phyloP scores from a whole-genome alignment of 2,113 vertebrate genomes.

The Opisthocomus hoazin region DNA sequence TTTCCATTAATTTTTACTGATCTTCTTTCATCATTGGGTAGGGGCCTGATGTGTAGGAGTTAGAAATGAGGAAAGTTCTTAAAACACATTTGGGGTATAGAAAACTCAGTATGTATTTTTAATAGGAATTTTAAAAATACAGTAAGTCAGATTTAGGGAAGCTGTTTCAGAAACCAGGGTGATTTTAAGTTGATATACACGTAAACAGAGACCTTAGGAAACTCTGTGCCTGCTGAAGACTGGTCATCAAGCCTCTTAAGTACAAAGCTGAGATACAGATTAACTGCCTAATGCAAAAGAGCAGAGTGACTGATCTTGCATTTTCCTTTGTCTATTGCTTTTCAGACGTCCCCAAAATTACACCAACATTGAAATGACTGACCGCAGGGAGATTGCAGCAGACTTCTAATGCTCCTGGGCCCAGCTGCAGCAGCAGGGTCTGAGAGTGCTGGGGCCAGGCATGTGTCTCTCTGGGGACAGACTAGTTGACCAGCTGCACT shows the following conservation, averaged over 20 bases:
- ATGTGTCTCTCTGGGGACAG: not conserved
- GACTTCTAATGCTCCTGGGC: not conserved
- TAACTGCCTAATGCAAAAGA: not conserved
- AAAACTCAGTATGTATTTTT: not conserved
- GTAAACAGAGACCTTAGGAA: not conserved
- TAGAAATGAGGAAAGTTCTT: not conserved
- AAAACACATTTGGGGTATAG: not conserved
- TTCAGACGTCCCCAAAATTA: constrained; percentile 18
- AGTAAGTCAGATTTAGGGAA: not conserved
- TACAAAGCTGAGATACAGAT: not conserved
- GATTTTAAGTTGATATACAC: not conserved
- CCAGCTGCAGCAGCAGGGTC: not conserved
- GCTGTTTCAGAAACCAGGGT: not conserved
- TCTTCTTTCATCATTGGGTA: not conserved
- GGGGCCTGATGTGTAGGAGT: not conserved
- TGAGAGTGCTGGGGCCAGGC: not conserved
- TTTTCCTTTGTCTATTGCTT: not conserved
- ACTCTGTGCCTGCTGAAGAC: not conserved
- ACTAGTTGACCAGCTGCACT: not conserved
- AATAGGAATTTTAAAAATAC: not conserved
- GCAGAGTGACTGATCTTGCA: not conserved
- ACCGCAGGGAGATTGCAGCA: not conserved
- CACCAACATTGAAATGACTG: constrained; percentile 32
- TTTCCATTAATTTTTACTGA: not conserved
- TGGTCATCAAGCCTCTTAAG: not conserved